Conservation (phyloP, 2,113 vertebrate genomes). For the Loxodonta africana region DNA sequence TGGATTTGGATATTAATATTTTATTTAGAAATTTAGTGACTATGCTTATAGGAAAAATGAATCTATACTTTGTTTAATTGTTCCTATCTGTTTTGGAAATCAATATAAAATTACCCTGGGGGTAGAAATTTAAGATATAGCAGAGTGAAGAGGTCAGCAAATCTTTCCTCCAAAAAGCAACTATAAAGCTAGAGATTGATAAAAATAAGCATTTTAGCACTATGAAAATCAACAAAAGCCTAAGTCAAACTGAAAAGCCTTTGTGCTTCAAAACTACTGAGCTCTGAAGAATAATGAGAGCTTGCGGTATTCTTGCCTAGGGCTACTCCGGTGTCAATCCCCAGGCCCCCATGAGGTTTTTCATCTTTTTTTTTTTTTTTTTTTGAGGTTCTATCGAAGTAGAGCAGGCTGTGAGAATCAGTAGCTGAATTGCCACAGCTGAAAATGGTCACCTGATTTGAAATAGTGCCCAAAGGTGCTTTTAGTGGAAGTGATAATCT, state of each 20-base stretch:
- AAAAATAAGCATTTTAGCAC: background rate
- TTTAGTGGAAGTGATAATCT: background rate
- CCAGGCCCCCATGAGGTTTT: no score
- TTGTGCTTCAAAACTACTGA: background rate
- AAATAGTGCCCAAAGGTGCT: background rate
- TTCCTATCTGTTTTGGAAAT: conserved; percentile 1
- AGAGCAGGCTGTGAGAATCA: background rate
- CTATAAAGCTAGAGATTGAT: background rate
- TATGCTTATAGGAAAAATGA: conserved; percentile 6
- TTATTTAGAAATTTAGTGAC: conserved; percentile 14
- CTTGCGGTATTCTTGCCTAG: background rate
- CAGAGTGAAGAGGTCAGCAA: background rate
- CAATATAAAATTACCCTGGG: background rate
- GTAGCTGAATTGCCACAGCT: background rate
- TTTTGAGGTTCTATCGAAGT: background rate
- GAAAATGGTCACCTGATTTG: background rate
- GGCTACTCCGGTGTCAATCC: background rate
- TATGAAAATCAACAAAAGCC: background rate
- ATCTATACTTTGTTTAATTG: background rate
- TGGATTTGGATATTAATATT: background rate
- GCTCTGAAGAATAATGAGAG: background rate
- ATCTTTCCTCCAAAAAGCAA: background rate
- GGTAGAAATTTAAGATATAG: background rate
- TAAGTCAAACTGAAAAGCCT: background rate
- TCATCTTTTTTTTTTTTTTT: no score